These are phyloP conservation scores for Anoplolepis gracilipes DNA, from an alignment of 1,140 invertebrate genomes.

Conservation along the genomic window DNA sequence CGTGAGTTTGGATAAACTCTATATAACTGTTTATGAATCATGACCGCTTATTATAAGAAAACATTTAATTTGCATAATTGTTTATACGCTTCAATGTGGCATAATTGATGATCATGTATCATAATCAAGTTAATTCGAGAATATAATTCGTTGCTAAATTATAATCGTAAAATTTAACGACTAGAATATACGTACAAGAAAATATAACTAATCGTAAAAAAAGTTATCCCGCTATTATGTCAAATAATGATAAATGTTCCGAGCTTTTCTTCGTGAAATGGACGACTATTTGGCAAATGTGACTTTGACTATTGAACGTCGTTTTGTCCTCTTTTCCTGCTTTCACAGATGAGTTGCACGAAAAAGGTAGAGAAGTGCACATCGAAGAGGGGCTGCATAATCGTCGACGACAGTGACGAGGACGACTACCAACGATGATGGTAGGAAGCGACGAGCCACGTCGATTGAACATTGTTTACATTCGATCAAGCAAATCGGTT, in stretches of 20 bases:
- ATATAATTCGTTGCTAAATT: neutral
- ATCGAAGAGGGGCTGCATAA: constrained; percentile 34
- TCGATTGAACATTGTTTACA: constrained; percentile 71
- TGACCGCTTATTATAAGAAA: neutral
- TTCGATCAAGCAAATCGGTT: constrained; percentile 71
- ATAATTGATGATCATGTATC: neutral
- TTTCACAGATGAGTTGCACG: constrained; percentile 60
- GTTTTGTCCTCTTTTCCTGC: constrained; percentile 31
- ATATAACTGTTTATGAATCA: neutral
- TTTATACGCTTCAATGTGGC: neutral
- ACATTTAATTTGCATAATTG: constrained; percentile 24
- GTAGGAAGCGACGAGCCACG: constrained; percentile 45
- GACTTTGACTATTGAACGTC: neutral
- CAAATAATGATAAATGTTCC: constrained; percentile 22
- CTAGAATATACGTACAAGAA: neutral
- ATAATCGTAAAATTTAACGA: neutral
- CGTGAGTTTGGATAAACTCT: neutral
- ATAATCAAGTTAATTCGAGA: neutral
- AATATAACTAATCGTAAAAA: neutral
- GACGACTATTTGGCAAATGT: constrained; percentile 42
- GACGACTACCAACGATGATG: constrained; percentile 12
- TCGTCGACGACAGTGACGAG: neutral
- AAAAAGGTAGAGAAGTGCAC: constrained; percentile 39
- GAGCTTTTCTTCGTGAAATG: neutral
- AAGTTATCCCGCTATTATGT: neutral